Evolutionary conservation across 2,113 vertebrate genomes (phyloP), one percentile per base, ranked within the genome.

Genomic region (Psilopogon haemacephalus): DNA sequence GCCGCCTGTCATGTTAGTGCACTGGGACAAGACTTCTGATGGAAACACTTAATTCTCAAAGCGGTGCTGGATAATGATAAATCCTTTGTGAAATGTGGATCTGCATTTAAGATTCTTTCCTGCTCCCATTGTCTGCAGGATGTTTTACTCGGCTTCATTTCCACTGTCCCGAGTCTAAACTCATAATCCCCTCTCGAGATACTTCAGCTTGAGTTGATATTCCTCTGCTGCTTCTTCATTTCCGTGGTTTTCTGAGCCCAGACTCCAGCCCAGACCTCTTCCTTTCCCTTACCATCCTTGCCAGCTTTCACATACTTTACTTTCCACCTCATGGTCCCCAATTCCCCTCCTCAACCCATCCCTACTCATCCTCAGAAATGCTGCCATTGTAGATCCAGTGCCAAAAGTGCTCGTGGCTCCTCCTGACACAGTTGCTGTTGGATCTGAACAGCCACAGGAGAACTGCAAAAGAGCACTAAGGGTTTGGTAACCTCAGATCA

Each of bases 1-100:
- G 6, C 70, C 1, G 42, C 84, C 89, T 92, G 76, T 90, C 26
- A 1, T 73, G 72, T 86, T 67, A 71, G 85, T 55, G 71, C 46
- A 7, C 33, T 15, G 86, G 84, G 94, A 94, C 93, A 76, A 82
- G 80, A 15, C 52, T 93, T 82, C 84, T 92, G 84, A 94, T 90
- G 90, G 90, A 96, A 95, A 71, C 92, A 95, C 80, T 95, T 96
- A 95, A 94, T 90, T 95, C 96, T 93, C 77, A 95, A 89, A 94
- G 92, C 1, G 2, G 78, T 72, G 75, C 79, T 80, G 93, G 87
- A 91, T 93, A 79, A 79, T 3, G 50, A 37, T 42, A 94, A 95
- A 93, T 91, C 91, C 95, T 94, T 93, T 82, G 68, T 87, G 87
- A 94, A 91, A 88, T 37, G 59, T 88, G 88, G 92, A 86, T 96